Conservation (phyloP, 2,113 vertebrate species). For the Dolichotis patagonum region DNA sequence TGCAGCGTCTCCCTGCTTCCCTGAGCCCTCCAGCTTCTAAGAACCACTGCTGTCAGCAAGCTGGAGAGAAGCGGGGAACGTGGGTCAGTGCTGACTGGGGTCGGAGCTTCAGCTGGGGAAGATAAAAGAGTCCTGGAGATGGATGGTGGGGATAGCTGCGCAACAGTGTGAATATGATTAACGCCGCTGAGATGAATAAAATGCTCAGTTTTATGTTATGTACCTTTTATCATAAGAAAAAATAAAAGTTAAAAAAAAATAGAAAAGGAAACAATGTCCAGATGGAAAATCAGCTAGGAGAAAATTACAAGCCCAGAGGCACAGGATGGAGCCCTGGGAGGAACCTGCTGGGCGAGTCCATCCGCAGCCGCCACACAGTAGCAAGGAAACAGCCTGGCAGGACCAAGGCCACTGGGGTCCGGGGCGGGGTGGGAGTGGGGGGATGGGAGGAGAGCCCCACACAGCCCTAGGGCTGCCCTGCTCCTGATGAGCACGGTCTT, state of each 20-base stretch:
- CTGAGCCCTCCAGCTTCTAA: background rate
- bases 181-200: background rate
- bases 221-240: background rate
- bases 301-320: background rate
- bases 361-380: fast-evolving
- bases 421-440: fast-evolving
- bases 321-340: background rate
- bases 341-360: background rate
- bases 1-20: fast-evolving
- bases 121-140: background rate
- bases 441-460: too few species aligned
- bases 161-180: background rate
- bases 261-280: background rate
- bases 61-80: fast-evolving
- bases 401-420: background rate
- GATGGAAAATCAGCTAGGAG: background rate
- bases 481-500: fast-evolving
- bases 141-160: background rate
- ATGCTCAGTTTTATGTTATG: background rate
- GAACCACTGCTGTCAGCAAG: background rate
- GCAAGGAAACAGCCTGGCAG: background rate
- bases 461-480: fast-evolving
- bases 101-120: background rate
- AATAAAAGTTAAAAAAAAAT: background rate
- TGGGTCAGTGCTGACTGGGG: background rate